These are phyloP conservation scores for Agapornis roseicollis DNA, from an alignment of 2,113 vertebrate genomes.

Conservation along the genomic window DNA sequence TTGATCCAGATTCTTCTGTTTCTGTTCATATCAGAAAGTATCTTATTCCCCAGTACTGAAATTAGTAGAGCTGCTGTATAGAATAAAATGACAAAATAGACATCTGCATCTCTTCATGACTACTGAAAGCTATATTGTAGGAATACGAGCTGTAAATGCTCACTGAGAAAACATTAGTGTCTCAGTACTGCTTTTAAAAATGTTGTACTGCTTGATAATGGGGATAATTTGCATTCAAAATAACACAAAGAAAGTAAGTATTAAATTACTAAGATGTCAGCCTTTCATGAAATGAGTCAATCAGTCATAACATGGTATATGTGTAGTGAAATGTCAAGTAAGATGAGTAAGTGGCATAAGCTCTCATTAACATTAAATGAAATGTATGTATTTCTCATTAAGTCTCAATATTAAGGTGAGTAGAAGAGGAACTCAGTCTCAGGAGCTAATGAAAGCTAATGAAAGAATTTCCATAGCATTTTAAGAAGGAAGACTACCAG, in stretches of 20 bases:
- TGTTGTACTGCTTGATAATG: background rate
- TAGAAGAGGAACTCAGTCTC: slow-evolving; percentile 5
- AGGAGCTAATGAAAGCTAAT: slow-evolving; percentile 11
- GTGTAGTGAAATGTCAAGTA: background rate
- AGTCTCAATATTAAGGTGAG: background rate
- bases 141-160: background rate
- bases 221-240: background rate
- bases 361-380: slow-evolving; percentile 14
- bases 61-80: background rate
- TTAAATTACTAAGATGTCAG: background rate
- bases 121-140: background rate
- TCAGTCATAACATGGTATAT: background rate
- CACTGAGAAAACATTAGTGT: background rate
- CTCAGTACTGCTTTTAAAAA: background rate
- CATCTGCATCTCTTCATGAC: background rate
- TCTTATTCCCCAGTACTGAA: background rate
- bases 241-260: background rate
- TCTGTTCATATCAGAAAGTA: background rate
- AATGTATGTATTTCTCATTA: slow-evolving; percentile 20
- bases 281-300: background rate
- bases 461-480: background rate
- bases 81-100: background rate
- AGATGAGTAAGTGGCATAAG: background rate
- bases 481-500: slow-evolving; percentile 15
- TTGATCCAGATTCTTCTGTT: background rate